Evolutionary conservation across 2,113 vertebrate genomes (phyloP).

Genomic region (Atherinomorus stipes): DNA sequence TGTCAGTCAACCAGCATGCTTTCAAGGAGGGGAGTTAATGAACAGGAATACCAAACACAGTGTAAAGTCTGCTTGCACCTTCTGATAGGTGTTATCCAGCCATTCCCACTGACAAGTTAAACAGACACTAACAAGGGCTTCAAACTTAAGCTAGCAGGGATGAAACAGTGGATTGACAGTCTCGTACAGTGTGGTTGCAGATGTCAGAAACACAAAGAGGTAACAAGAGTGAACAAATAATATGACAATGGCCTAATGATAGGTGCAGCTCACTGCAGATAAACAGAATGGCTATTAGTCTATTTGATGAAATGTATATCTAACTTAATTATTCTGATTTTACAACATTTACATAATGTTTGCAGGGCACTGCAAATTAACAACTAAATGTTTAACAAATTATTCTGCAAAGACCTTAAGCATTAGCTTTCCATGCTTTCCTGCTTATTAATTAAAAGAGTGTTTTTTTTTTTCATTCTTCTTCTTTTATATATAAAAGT

Average conservation of each 20-base stretch:
- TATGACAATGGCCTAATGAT: conserved; percentile 10
- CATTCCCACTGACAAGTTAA: conserved; percentile 40
- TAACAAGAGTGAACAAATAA: conserved; percentile 17
- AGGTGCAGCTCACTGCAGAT: not conserved
- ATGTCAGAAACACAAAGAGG: conserved; percentile 16
- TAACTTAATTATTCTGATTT: not conserved
- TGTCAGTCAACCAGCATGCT: conserved; percentile 64
- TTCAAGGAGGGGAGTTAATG: conserved; percentile 10
- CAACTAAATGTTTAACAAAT: not conserved
- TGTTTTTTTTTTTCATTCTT: too few species aligned
- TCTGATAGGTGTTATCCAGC: conserved; percentile 26
- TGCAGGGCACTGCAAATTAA: not conserved
- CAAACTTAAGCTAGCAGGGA: conserved; percentile 20
- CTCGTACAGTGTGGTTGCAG: not conserved
- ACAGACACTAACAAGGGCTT: conserved; percentile 16
- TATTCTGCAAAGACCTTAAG: not conserved
- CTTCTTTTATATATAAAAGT: too few species aligned
- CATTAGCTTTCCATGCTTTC: too few species aligned
- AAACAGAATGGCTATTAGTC: not conserved
- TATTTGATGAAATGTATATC: not conserved
- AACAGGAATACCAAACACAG: conserved; percentile 54
- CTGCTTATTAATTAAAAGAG: too few species aligned
- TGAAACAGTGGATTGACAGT: conserved; percentile 32
- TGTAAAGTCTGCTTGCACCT: conserved; percentile 44
- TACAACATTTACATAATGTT: not conserved